phyloP scores from a whole-genome alignment of 2,888 invertebrate species.

The Nasonovia ribisnigri region DNA sequence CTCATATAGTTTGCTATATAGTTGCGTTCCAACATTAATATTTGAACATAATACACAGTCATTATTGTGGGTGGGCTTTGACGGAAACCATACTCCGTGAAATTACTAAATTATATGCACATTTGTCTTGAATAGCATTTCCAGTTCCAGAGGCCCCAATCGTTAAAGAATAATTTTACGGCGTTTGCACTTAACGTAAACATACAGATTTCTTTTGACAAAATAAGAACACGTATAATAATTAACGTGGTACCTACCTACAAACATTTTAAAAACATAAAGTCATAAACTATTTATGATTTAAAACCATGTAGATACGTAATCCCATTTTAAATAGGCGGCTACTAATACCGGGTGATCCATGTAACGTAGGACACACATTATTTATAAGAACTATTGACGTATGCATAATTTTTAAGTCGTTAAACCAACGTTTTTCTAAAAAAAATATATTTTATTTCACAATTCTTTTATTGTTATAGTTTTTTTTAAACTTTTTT shows the following conservation, averaged over 20 bases:
- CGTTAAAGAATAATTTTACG: conserved; percentile 30
- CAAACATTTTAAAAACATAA: neutral
- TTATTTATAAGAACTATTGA: neutral
- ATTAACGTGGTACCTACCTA: neutral
- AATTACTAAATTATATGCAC: conserved; percentile 46
- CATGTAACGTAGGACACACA: neutral
- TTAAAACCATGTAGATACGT: neutral
- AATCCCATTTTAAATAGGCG: neutral
- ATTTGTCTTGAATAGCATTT: conserved; percentile 26
- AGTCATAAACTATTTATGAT: neutral
- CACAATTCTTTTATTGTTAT: neutral
- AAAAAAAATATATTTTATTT: neutral
- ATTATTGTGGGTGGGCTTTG: conserved; percentile 30
- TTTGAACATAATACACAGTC: neutral
- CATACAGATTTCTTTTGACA: conserved; percentile 11
- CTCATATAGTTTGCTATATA: conserved; percentile 21
- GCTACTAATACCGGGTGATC: neutral
- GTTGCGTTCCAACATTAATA: neutral
- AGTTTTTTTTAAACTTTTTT: neutral
- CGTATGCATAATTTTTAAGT: neutral
- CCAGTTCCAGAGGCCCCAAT: neutral
- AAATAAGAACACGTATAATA: neutral
- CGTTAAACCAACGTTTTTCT: neutral
- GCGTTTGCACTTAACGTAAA: neutral
- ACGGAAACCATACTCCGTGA: conserved; percentile 45